These are phyloP conservation scores for Microtus pennsylvanicus DNA, from an alignment of 2,113 vertebrate species.

Conservation along the genomic window DNA sequence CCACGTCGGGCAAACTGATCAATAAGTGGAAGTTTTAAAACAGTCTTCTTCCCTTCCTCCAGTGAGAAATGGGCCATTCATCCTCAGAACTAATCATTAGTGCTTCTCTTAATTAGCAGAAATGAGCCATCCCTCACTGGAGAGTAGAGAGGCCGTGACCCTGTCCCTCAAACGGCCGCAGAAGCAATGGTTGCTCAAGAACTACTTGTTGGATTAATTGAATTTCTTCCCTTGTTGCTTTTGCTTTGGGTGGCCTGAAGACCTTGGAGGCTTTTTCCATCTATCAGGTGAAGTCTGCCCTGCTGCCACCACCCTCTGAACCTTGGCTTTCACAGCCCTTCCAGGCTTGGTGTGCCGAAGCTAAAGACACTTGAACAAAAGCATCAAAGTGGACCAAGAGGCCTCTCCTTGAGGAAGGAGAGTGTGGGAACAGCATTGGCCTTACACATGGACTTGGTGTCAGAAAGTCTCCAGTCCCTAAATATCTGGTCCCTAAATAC, in stretches of 20 bases:
- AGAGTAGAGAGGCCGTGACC: not conserved
- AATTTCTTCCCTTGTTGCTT: not conserved
- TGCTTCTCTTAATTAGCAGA: slow-evolving; percentile 14
- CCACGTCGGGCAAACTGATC: not conserved
- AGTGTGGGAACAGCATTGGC: not conserved
- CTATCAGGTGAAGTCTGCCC: not conserved
- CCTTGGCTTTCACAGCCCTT: not conserved
- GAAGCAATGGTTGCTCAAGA: not conserved
- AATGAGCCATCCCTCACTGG: not conserved
- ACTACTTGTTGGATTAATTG: not conserved
- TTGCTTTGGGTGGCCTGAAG: not conserved
- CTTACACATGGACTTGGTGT: not conserved
- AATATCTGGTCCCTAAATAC: slow-evolving; percentile 62
- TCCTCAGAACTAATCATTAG: not conserved
- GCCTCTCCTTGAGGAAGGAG: not conserved
- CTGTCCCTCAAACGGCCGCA: not conserved
- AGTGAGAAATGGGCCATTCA: not conserved
- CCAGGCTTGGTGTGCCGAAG: not conserved
- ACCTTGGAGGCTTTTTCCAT: not conserved
- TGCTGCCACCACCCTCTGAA: not conserved
- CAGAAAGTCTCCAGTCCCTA: slow-evolving; percentile 37
- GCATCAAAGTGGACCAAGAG: not conserved
- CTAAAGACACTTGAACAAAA: not conserved
- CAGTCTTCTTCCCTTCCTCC: not conserved
- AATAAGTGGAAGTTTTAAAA: not conserved